Evolutionary conservation across 1,140 invertebrate genomes (phyloP).

Genomic region (Drosophila persimilis): DNA sequence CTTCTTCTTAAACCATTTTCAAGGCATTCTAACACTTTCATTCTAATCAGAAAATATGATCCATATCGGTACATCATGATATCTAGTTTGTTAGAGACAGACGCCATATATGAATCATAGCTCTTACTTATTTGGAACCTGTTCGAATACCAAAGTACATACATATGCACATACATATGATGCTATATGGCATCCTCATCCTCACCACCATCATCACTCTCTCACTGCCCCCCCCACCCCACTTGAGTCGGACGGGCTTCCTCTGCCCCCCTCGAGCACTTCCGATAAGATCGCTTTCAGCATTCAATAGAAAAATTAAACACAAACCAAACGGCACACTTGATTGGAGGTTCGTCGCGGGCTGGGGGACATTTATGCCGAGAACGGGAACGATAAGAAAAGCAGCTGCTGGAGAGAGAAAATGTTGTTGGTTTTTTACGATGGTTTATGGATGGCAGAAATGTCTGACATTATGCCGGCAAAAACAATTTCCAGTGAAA

Average conservation of each 20-base stretch:
- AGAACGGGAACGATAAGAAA: constrained; percentile 28
- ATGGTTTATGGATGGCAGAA: constrained; percentile 56
- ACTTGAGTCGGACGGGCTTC: neutral
- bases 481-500: constrained; percentile 69
- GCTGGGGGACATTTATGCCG: constrained; percentile 12
- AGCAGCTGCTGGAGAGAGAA: constrained; percentile 20
- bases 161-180: neutral
- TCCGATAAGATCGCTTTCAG: constrained; percentile 72
- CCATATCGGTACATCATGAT: constrained; percentile 18
- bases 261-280: constrained; percentile 45
- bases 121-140: constrained; percentile 32
- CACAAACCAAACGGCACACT: constrained; percentile 9
- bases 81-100: constrained; percentile 24
- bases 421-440: constrained; percentile 36
- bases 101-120: constrained; percentile 37
- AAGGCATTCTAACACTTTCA: constrained; percentile 32
- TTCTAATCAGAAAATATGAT: constrained; percentile 14
- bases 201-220: constrained; percentile 12
- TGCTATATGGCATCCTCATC: constrained; percentile 21
- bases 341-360: neutral
- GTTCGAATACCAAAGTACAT: constrained; percentile 13
- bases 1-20: constrained; percentile 4
- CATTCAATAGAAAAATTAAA: constrained; percentile 65
- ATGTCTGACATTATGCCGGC: constrained; percentile 69
- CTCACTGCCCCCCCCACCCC: neutral